phyloP scores from a whole-genome alignment of 2,888 invertebrate species.

The Belgica antarctica region DNA sequence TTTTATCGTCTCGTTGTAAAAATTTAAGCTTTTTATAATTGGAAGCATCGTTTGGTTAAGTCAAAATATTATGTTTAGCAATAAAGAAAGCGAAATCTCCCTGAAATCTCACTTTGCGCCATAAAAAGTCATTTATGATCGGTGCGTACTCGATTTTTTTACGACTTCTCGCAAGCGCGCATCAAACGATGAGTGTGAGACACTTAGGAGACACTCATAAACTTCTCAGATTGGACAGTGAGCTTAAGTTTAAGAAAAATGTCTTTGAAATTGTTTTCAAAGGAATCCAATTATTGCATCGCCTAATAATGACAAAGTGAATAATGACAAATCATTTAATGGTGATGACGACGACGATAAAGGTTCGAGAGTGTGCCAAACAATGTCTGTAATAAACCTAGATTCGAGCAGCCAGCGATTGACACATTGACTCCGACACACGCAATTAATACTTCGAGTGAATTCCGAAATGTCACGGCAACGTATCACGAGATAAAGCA shows the following conservation, averaged over 20 bases:
- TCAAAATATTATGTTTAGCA: too few relatives aligned
- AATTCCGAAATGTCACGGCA: not conserved
- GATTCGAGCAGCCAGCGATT: slow-evolving; percentile 8
- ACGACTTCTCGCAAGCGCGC: not conserved
- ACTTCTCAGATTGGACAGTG: not conserved
- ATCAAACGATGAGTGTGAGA: not conserved
- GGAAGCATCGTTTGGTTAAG: too few relatives aligned
- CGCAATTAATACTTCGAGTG: not conserved
- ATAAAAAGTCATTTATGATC: not conserved
- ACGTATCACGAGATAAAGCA: too few relatives aligned
- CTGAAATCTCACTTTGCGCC: too few relatives aligned
- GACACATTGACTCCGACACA: slow-evolving; percentile 4
- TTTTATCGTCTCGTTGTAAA: slow-evolving; percentile 18
- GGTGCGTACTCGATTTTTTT: slow-evolving; percentile 14
- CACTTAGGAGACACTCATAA: not conserved
- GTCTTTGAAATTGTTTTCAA: too few relatives aligned
- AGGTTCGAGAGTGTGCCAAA: not conserved
- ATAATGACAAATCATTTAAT: slow-evolving; percentile 26
- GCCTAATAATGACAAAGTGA: slow-evolving; percentile 15
- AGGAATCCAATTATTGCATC: slow-evolving; percentile 31
- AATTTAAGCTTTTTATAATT: too few relatives aligned
- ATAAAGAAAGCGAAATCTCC: too few relatives aligned
- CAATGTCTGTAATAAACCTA: slow-evolving; percentile 36
- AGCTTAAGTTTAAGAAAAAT: too few relatives aligned
- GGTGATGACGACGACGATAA: not conserved